phyloP scores from a whole-genome alignment of 2,113 vertebrate genomes.

The Ranitomeya variabilis region DNA sequence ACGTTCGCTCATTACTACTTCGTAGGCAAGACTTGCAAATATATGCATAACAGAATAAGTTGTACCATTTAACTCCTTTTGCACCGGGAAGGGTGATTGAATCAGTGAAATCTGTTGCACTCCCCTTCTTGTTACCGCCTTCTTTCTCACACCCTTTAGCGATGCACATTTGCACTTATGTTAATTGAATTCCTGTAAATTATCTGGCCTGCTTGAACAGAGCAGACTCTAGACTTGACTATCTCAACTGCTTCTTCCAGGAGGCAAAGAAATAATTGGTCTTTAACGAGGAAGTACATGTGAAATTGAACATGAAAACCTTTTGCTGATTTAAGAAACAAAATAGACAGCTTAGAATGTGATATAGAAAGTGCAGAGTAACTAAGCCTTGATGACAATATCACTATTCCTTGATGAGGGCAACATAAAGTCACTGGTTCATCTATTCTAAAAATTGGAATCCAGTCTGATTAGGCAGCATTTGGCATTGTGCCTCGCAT shows the following conservation, averaged over 20 bases:
- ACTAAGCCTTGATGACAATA: conserved; percentile 68
- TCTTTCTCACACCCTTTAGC: conserved; percentile 45
- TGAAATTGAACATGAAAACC: conserved; percentile 62
- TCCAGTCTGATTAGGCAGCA: conserved; percentile 64
- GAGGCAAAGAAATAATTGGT: conserved; percentile 60
- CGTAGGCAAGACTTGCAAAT: conserved; percentile 22
- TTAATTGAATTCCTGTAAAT: conserved; percentile 57
- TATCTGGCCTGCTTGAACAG: conserved; percentile 47
- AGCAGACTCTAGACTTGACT: conserved; percentile 52
- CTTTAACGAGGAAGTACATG: conserved; percentile 66
- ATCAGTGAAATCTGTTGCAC: conserved; percentile 46
- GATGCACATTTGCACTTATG: conserved; percentile 49
- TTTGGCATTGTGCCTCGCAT: conserved; percentile 68
- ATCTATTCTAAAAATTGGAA: conserved; percentile 69
- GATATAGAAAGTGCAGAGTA: conserved; percentile 64
- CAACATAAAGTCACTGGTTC: conserved; percentile 64
- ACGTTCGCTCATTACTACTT: too few relatives aligned
- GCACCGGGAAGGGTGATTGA: conserved; percentile 51
- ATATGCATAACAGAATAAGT: conserved; percentile 42
- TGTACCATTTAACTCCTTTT: conserved; percentile 25
- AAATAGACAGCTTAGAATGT: conserved; percentile 54
- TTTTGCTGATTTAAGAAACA: conserved; percentile 63
- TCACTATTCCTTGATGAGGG: conserved; percentile 68
- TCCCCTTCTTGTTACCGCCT: conserved; percentile 18
- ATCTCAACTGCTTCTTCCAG: conserved; percentile 54